phyloP scores from a whole-genome alignment of 1,140 invertebrate species.

The Chironomus striatipennis region DNA sequence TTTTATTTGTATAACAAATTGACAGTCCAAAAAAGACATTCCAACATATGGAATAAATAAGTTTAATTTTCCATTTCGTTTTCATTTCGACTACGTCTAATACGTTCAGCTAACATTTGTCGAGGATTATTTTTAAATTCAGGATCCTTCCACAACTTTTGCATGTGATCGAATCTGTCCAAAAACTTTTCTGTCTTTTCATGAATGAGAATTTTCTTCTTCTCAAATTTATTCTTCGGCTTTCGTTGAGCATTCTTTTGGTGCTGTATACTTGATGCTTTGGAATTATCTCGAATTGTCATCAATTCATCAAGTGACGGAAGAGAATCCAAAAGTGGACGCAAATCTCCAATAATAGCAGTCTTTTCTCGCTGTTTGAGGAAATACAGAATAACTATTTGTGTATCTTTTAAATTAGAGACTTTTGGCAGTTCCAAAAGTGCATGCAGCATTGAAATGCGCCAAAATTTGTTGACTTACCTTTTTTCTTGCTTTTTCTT shows the following conservation, averaged over 20 bases:
- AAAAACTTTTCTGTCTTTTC: slow-evolving; percentile 31
- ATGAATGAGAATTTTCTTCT: slow-evolving; percentile 27
- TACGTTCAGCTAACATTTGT: slow-evolving; percentile 30
- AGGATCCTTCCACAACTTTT: slow-evolving; percentile 35
- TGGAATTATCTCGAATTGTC: slow-evolving; percentile 24
- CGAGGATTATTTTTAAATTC: slow-evolving; percentile 35
- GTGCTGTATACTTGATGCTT: neutral
- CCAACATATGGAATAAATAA: too few relatives aligned
- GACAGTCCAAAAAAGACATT: neutral
- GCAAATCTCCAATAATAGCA: slow-evolving; percentile 34
- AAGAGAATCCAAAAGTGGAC: slow-evolving; percentile 35
- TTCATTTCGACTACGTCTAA: slow-evolving; percentile 26
- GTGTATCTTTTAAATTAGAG: too few relatives aligned
- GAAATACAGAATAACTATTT: too few relatives aligned
- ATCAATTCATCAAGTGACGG: slow-evolving; percentile 36
- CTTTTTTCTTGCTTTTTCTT: slow-evolving; percentile 30
- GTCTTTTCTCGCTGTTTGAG: slow-evolving; percentile 29
- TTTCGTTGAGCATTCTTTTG: slow-evolving; percentile 25
- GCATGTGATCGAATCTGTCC: slow-evolving; percentile 30
- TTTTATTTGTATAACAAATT: neutral
- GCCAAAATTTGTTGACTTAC: too few relatives aligned
- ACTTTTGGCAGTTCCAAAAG: too few relatives aligned
- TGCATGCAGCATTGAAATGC: too few relatives aligned
- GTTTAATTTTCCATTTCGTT: slow-evolving; percentile 2
- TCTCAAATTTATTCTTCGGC: slow-evolving; percentile 34